Evolutionary conservation across 1,140 invertebrate genomes (phyloP), one percentile per base, ranked within the genome.

Genomic region (Elymnias hypermnestra): DNA sequence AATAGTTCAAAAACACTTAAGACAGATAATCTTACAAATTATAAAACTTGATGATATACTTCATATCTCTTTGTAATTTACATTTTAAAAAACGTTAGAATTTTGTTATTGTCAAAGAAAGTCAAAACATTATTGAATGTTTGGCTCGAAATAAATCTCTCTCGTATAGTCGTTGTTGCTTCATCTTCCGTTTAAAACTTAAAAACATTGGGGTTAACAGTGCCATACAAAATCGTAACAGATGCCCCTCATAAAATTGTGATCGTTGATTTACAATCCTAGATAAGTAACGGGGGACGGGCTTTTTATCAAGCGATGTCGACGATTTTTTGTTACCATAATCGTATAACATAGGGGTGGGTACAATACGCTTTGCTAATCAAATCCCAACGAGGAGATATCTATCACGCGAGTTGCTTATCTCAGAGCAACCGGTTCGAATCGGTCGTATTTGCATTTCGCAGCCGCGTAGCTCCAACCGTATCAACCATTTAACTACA

Each of bases 371-470:
- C 35, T 43, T 44, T 19, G 41, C 26, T 44, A 53, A 57, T 55
- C 48, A 44, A 41, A 23, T 52, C 61, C 53, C 38, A 17, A 41
- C 29, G 13, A 7, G 31, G 23, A 46, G 45, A 50, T 39, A 55
- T 57, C 45, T 63, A 66, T 67, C 47, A 53, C 44, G 49, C 53
- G 48, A 57, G 47, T 49, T 54, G 41, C 56, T 67, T 70, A 65
- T 68, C 65, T 57, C 49, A 44, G 31, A 55, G 36, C 58, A 42
- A 72, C 71, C 68, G 68, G 71, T 74, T 71, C 62, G 42, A 37
- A 52, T 60, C 59, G 55, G 60, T 59, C 37, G 44, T 71, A 72
- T 75, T 72, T 72, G 69, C 72, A 75, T 74, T 63, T 56, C 53
- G 59, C 57, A 57, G 54, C 42, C 53, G 47, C 47, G 42, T 29